Conservation (phyloP, 2,888 invertebrate genomes). For the Morpho helenor region DNA sequence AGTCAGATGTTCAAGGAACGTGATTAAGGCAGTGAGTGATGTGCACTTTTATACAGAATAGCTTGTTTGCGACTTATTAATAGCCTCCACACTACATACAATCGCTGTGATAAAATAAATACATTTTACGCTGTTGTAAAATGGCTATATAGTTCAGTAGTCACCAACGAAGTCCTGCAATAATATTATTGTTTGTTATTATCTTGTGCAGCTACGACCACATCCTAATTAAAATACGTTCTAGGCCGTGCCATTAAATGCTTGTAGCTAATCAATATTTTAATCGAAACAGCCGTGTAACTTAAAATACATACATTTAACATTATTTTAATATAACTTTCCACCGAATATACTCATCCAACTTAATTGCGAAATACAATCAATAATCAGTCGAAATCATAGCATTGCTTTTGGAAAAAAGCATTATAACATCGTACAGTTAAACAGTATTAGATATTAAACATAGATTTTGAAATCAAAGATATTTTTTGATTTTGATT, state of each 20-base stretch:
- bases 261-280: slow-evolving; percentile 3
- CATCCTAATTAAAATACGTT: slow-evolving; percentile 7
- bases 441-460: too few relatives aligned
- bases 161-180: slow-evolving; percentile 21
- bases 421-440: too few relatives aligned
- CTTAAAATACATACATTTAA: neutral
- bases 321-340: neutral
- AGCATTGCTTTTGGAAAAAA: too few relatives aligned
- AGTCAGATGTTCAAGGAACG: slow-evolving; percentile 33
- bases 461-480: too few relatives aligned
- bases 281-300: neutral
- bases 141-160: slow-evolving; percentile 11
- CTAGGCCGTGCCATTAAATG: slow-evolving; percentile 5
- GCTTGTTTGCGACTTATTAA: slow-evolving; percentile 16
- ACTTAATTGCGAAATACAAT: too few relatives aligned
- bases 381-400: too few relatives aligned
- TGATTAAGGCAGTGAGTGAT: slow-evolving; percentile 46
- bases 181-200: slow-evolving; percentile 20
- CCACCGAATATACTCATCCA: too few relatives aligned
- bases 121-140: slow-evolving; percentile 24
- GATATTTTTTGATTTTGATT: too few relatives aligned
- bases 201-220: slow-evolving; percentile 10
- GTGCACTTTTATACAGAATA: slow-evolving; percentile 33
- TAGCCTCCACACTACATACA: slow-evolving; percentile 22
- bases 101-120: slow-evolving; percentile 20